Evolutionary conservation across 2,797 vertebrate genomes (phyloP), one percentile per base, ranked within the genome.

Genomic region (Tragelaphus oryx): DNA sequence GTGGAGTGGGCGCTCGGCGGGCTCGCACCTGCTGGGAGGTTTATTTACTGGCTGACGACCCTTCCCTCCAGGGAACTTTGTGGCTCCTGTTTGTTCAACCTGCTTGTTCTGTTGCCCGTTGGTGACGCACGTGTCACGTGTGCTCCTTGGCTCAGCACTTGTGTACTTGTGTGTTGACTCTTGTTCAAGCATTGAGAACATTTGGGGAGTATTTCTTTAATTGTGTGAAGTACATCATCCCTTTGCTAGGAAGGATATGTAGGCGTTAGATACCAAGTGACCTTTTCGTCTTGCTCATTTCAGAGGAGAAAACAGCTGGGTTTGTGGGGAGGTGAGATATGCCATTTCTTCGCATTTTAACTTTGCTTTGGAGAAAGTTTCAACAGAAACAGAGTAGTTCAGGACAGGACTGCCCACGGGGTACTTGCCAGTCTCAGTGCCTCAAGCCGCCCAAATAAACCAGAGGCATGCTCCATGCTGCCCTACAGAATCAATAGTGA

Each of bases 391-490:
- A 81, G 79, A 81, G 33, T 4, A 50, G 28, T 28, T 86, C 1
- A 14, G 7, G 50, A 22, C 1, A 1, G 44, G 44, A 48, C 44
- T 50, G 74, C 50, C 20, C 7, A 3, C 1, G 9, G 37, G 44
- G 55, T 8, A 2, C 1, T 1, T 5, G 22, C n/a, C 46, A 48
- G 0, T 28, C 5, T 46, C n/a, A 44, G 16, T 37, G 16, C 20
- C 3, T 65, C 68, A 8, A 5, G 10, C 41, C 4, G 0, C 46
- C 26, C 3, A n/a, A 8, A 3, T 30, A 22, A 14, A 55, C 46
- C 6, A 4, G 13, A 41, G 2, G 52, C 5, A 1, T 6, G 1
- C 5, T 8, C 9, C 1, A 0, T 30, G 54, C 14, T 82, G 6
- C 17, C 46, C 30, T 22, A 1, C 6, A 28, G 71, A 37, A 18